Conservation (phyloP, 2,888 invertebrate genomes). For the Beris chalybata region DNA sequence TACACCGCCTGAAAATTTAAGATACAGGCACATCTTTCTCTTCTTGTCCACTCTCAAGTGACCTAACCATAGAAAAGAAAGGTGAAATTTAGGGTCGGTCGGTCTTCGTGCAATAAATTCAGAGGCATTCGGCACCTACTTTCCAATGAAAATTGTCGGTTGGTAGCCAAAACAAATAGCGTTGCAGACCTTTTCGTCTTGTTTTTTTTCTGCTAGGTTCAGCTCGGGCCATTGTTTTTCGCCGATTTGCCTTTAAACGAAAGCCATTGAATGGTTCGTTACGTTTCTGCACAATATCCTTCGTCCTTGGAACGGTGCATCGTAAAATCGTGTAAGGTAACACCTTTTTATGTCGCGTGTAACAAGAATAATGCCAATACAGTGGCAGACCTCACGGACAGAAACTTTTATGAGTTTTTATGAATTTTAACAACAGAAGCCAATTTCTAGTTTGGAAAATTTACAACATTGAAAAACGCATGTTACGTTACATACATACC, state of each 20-base stretch:
- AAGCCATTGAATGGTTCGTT: constrained; percentile 32
- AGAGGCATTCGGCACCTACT: constrained; percentile 23
- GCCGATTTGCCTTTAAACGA: constrained; percentile 31
- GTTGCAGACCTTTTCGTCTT: constrained; percentile 11
- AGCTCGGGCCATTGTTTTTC: constrained; percentile 6
- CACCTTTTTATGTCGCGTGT: constrained; percentile 37
- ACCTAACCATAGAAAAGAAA: not conserved
- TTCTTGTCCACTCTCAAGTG: not conserved
- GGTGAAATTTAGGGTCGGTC: not conserved
- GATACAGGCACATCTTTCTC: no score
- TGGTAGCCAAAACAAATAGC: constrained; percentile 32
- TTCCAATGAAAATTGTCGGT: constrained; percentile 32
- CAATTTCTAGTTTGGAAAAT: constrained; percentile 6
- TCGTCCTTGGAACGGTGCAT: constrained; percentile 30
- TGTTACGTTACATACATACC: not conserved
- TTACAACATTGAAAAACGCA: not conserved
- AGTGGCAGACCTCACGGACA: constrained; percentile 36
- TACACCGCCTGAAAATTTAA: no score
- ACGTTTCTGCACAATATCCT: not conserved
- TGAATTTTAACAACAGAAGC: constrained; percentile 30
- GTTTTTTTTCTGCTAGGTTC: constrained; percentile 8
- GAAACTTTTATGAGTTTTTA: constrained; percentile 34
- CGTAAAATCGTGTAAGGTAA: constrained; percentile 28
- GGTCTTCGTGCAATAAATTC: not conserved
- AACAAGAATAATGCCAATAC: constrained; percentile 28